Evolutionary conservation across 2,888 invertebrate genomes (phyloP), one percentile per base, ranked within the genome.

Genomic region (Drosophila phalerata): DNA sequence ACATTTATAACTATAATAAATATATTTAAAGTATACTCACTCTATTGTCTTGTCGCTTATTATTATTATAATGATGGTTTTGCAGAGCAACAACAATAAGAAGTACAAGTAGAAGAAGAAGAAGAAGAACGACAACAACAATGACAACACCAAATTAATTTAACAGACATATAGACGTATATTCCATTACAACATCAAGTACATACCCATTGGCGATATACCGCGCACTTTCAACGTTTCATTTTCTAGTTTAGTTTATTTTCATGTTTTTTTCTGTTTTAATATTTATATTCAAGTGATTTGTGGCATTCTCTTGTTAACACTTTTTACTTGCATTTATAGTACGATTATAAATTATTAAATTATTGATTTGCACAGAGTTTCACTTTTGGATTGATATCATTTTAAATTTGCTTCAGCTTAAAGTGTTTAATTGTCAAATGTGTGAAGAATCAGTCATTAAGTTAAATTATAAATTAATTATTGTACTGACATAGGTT

Each of bases 171-270:
- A 57, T 43, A 77, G 77, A 83, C 81, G 79, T 67, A 85, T 77
- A 90, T 83, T 90, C 85, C 89, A 91, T 90, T 91, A 91, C 91
- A 91, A 91, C 91, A 91, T 91, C 91, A 89, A 91, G 87, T 89
- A 91, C 91, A 91, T 91, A 91, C 91, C 91, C 90, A 78, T 69
- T 53, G 57, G 57, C 63, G 66, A 77, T 61, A 63, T 40, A 61
- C 52, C 69, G 73, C 69, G 71, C 71, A 79, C 76, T 73, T 71
- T 65, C 42, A 51, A 43, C 49, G 37, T 61, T 58, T 53, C 15
- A 48, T 43, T 56, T 34, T 52, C 8, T 5, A 53, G 28, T 57
- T 60, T 10, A 37, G 37, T 43, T 32, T 38, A 9, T 40, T 28
- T 1, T 49, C 4, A 4, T 3, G 22, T 4, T 22, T 13, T 48